Base-by-base conservation (phyloP, 2,888 invertebrate species). In the Druceiella hillmani region DNA sequence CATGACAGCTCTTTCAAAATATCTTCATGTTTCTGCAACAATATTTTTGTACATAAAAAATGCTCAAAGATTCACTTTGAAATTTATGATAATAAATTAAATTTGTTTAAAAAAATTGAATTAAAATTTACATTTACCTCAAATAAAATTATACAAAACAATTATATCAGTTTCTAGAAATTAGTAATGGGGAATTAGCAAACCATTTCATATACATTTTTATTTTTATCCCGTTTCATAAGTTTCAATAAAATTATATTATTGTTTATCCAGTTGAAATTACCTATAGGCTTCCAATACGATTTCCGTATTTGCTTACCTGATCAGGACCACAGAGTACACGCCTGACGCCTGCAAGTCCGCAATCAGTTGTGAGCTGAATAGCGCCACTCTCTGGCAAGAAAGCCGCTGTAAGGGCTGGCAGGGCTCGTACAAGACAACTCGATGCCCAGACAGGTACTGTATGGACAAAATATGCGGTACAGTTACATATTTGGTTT, bases 381-480 rank as follows among this genome's bases (percentile, higher is more conserved):
- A 86, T 77, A 30, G 83, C 83, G 20, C 83, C 82, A 55, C 82
- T 81, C 55, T 86, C 86, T 16, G 85, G 85, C 54, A 85, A 73
- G 56, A 83, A 87, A 40, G 84, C 72, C 46, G 83, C 79, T 1
- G 85, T 86, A 46, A 85, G 63, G 17, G 83, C 83, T 3, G 85
- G 83, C 49, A 85, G 63, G 40, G 81, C 81, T 48, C 78, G 78
- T 39, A 85, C 64, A 61, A 84, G 78, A 55, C 86, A 86, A 16
- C 82, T 81, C 48, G 78, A 77, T n/a, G 85, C 85, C 86, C 86
- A 86, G 51, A 76, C 74, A 16, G 86, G 86, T 46, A 86, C 86
- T 86, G 64, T 4, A 58, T 60, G 55, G 33, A 51, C 54, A 20
- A 43, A n/a, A 5, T n/a, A n/a, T n/a, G n/a, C n/a, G n/a, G n/a